Evolutionary conservation across 2,113 vertebrate species (phyloP).

Genomic region (Bettongia penicillata): DNA sequence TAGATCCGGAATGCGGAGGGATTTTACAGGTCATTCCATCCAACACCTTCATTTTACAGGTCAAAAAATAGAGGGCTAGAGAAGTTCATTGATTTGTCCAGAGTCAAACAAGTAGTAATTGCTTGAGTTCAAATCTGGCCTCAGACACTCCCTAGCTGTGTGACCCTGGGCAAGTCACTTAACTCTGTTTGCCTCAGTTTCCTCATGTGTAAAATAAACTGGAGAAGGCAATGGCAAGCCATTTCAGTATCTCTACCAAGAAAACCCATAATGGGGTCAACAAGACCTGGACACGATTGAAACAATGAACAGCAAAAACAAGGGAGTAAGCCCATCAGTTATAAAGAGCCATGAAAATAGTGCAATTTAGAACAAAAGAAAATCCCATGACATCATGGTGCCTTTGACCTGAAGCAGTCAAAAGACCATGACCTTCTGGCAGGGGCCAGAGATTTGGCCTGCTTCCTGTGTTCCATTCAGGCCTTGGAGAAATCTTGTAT

Average conservation of each 20-base stretch:
- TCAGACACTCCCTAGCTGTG: not conserved
- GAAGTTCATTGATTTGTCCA: not conserved
- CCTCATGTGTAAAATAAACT: not conserved
- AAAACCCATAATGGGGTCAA: not conserved
- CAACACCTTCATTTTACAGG: not conserved
- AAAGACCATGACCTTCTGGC: not conserved
- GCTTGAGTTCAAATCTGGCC: not conserved
- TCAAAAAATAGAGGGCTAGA: not conserved
- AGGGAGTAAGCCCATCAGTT: not conserved
- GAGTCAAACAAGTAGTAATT: not conserved
- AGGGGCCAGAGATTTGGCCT: too few species aligned
- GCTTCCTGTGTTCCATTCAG: too few species aligned
- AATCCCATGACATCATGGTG: not conserved
- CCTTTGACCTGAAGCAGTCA: not conserved
- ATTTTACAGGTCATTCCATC: not conserved
- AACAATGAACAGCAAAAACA: not conserved
- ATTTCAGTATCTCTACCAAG: not conserved
- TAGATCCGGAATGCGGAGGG: not conserved
- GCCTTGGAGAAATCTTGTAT: not conserved
- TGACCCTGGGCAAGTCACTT: not conserved
- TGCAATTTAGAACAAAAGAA: not conserved
- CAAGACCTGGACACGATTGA: not conserved
- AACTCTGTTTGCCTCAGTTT: not conserved
- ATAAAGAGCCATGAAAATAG: not conserved
- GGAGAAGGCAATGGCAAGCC: not conserved